Percentiles rank a stretch among this genome's conserved stretches.
These are phyloP conservation scores for Nothocercus nigrocapillus DNA, from an alignment of 2,113 vertebrate species.

Conservation along the genomic window DNA sequence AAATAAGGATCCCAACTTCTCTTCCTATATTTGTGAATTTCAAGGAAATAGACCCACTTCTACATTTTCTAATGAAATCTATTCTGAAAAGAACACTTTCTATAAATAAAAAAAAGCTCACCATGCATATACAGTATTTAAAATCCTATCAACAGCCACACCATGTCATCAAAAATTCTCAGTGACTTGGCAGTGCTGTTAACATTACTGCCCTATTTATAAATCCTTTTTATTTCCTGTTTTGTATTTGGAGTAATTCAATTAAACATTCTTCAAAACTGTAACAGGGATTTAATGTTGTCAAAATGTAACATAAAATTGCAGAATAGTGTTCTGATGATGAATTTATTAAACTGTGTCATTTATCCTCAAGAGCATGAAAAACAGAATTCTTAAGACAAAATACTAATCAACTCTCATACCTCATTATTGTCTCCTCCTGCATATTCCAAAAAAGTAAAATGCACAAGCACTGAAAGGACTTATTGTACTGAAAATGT, in stretches of 20 bases:
- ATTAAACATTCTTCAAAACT: constrained; percentile 75
- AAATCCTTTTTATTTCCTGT: constrained; percentile 56
- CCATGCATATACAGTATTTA: background rate
- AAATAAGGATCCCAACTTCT: constrained; percentile 15
- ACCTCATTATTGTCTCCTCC: background rate
- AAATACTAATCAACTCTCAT: background rate
- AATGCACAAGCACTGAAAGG: background rate
- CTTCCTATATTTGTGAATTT: constrained; percentile 37
- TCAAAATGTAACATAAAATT: constrained; percentile 52
- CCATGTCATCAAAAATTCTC: constrained; percentile 57
- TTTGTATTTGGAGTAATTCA: constrained; percentile 75
- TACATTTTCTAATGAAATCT: constrained; percentile 55
- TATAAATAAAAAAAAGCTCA: constrained; percentile 31
- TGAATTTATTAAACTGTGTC: constrained; percentile 58
- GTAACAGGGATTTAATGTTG: constrained; percentile 72
- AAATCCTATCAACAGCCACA: constrained; percentile 65
- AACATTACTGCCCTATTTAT: constrained; percentile 38
- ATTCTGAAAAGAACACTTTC: constrained; percentile 54
- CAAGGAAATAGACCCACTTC: constrained; percentile 44
- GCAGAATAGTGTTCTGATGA: constrained; percentile 57
- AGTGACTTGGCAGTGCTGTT: constrained; percentile 42
- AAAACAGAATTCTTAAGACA: constrained; percentile 28
- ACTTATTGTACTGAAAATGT: background rate
- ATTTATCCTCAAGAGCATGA: constrained; percentile 40
- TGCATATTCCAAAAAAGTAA: background rate